Evolutionary conservation across 2,888 invertebrate species (phyloP).

Genomic region (Sussaba pulchella): DNA sequence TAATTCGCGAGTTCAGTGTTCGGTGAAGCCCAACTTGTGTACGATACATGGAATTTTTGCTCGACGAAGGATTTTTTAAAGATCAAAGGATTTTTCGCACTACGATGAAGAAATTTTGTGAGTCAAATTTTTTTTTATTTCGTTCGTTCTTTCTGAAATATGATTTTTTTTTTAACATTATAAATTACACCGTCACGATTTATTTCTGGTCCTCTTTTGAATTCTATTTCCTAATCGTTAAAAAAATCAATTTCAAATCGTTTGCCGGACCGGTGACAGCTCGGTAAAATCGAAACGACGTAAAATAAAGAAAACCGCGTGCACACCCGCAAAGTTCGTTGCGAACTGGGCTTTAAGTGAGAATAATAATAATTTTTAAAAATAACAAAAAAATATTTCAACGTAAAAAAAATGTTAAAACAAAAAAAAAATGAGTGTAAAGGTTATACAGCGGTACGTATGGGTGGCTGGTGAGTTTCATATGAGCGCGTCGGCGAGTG

Average conservation of each 20-base stretch:
- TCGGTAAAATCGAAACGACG: neutral
- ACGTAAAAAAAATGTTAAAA: too few relatives aligned
- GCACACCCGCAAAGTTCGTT: neutral
- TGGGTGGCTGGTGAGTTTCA: constrained; percentile 26
- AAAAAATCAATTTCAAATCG: too few relatives aligned
- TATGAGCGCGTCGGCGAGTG: constrained; percentile 34
- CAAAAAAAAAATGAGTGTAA: constrained; percentile 53
- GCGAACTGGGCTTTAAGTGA: constrained; percentile 39
- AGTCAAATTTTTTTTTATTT: constrained; percentile 27
- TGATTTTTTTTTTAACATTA: neutral
- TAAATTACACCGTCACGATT: neutral
- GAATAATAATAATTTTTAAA: constrained; percentile 62
- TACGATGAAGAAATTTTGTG: constrained; percentile 40
- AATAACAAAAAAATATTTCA: too few relatives aligned
- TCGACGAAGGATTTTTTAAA: constrained; percentile 32
- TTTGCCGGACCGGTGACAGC: neutral
- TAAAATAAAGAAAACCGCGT: constrained; percentile 30
- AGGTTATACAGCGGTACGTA: constrained; percentile 24
- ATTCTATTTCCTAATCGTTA: neutral
- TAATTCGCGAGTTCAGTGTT: constrained; percentile 32
- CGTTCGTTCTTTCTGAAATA: neutral
- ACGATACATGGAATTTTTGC: neutral
- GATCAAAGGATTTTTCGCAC: too few relatives aligned
- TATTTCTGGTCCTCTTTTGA: neutral
- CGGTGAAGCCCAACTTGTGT: constrained; percentile 32